Percentiles rank a stretch among this genome's conserved stretches.
These are phyloP conservation scores for Sycophila sp. DNA, from an alignment of 1,140 invertebrate genomes.

Conservation along the genomic window DNA sequence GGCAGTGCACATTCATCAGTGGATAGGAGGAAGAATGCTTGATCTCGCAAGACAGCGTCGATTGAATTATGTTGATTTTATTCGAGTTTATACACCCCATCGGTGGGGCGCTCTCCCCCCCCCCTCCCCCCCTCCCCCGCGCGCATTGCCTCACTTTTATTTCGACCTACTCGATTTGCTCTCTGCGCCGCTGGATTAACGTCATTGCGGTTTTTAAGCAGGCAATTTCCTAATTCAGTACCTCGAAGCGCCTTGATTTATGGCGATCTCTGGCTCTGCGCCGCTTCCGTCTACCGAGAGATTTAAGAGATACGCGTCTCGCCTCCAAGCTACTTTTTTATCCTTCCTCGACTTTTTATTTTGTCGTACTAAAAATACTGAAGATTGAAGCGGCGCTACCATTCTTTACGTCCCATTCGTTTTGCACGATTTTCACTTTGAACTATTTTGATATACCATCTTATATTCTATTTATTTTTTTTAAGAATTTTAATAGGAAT, in stretches of 20 bases:
- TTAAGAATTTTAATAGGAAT: too few species aligned
- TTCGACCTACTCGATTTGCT: slow-evolving; percentile 42
- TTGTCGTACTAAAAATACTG: not conserved
- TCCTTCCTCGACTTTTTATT: slow-evolving; percentile 23
- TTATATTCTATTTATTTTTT: too few species aligned
- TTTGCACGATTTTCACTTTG: too few species aligned
- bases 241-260: slow-evolving; percentile 58
- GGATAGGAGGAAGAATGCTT: slow-evolving; percentile 45
- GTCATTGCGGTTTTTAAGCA: slow-evolving; percentile 64
- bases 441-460: too few species aligned
- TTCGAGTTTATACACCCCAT: slow-evolving; percentile 56
- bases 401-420: too few species aligned
- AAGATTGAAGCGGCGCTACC: not conserved
- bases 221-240: slow-evolving; percentile 65
- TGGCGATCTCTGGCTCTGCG: slow-evolving; percentile 40
- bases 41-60: slow-evolving; percentile 59
- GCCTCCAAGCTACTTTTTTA: not conserved
- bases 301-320: slow-evolving; percentile 32
- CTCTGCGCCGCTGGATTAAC: slow-evolving; percentile 57
- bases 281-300: not conserved
- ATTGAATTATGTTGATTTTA: slow-evolving; percentile 68
- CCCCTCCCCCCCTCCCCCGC: slow-evolving; percentile 40
- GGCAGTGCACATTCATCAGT: slow-evolving; percentile 52
- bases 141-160: slow-evolving; percentile 53
- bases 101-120: slow-evolving; percentile 35